phyloP scores from a whole-genome alignment of 2,797 vertebrate genomes.

The Ciconia nigra region DNA sequence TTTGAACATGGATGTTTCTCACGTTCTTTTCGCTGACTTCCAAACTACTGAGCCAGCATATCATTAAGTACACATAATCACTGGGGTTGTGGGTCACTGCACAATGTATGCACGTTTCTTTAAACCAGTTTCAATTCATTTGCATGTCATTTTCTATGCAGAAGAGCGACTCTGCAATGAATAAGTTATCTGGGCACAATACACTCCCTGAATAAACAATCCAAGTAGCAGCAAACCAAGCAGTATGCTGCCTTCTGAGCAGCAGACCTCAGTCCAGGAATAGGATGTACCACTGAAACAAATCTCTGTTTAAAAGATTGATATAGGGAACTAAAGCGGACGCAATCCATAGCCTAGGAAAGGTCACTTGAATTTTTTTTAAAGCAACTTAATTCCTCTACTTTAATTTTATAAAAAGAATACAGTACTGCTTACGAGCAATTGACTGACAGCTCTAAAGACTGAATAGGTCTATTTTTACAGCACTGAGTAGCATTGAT shows the following conservation, averaged over 20 bases:
- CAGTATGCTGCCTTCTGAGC: background rate
- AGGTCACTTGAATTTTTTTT: background rate
- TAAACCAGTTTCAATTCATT: constrained; percentile 4
- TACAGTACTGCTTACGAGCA: background rate
- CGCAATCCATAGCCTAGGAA: background rate
- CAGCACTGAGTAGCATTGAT: background rate
- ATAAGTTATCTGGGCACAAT: background rate
- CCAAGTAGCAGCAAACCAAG: background rate
- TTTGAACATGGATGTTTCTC: background rate
- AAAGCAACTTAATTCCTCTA: background rate
- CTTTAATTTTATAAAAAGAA: background rate
- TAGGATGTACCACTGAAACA: background rate
- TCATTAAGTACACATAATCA: background rate
- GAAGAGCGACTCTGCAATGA: background rate
- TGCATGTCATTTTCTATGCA: background rate
- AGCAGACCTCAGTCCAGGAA: background rate
- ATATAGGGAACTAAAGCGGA: background rate
- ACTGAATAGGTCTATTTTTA: constrained; percentile 18
- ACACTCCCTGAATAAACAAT: background rate
- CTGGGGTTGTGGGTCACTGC: background rate
- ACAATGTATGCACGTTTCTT: background rate
- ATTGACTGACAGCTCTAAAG: background rate
- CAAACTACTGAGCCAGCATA: background rate
- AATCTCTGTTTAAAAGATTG: background rate
- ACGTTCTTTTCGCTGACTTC: background rate